Conservation (phyloP, 2,113 vertebrate species). For the Noturus placidus region DNA sequence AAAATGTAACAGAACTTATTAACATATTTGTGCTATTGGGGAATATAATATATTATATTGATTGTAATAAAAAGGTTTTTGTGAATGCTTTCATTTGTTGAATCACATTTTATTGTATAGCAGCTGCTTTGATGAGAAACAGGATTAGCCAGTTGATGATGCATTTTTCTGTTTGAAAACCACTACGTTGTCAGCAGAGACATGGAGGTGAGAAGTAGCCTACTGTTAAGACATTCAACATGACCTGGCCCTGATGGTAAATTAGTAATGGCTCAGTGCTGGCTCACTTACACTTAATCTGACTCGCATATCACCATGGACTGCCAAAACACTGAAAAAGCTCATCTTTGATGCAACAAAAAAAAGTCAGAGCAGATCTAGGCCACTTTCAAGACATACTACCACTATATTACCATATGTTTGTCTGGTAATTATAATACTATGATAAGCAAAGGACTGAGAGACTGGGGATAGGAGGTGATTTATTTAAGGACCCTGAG, state of each 20-base stretch:
- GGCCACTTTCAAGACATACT: not conserved
- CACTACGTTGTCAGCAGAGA: not conserved
- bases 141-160: not conserved
- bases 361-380: not conserved
- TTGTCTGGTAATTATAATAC: not conserved
- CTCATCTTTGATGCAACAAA: not conserved
- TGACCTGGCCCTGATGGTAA: not conserved
- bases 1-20: not conserved
- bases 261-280: not conserved
- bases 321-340: not conserved
- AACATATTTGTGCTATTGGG: not conserved
- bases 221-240: not conserved
- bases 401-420: not conserved
- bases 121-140: not conserved
- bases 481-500: not conserved
- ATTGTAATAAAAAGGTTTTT: not conserved
- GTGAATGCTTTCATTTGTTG: not conserved
- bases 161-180: not conserved
- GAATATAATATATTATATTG: not conserved
- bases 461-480: not conserved
- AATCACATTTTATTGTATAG: not conserved
- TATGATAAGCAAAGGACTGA: not conserved
- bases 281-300: not conserved
- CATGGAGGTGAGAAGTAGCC: not conserved
- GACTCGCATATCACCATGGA: not conserved